Evolutionary conservation across 2,888 invertebrate genomes (phyloP), one percentile per base, ranked within the genome.

Genomic region (Mythimna albipuncta): DNA sequence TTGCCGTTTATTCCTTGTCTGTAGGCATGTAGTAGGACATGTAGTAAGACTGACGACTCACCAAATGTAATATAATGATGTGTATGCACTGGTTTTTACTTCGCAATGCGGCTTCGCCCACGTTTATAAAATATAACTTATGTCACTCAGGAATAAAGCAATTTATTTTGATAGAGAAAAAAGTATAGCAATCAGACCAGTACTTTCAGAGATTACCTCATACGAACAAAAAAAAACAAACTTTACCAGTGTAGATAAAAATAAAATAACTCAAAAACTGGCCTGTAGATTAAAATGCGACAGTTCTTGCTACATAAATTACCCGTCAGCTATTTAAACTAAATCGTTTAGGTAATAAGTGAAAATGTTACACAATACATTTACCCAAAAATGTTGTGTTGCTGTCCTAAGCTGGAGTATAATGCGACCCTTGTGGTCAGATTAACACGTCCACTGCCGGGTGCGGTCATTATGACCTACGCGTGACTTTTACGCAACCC

Each of bases 351-450:
- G 26, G n/a, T 38, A 2, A 59, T 38, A 54, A 47, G 4, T 7
- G 7, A 55, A 55, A 55, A 61, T 61, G 7, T 50, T 19, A 41
- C 19, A 75, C 68, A 54, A 47, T 57, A 54, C 32, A 41, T 41
- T 26, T 50, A 54, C 66, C 67, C 62, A 50, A 79, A 81, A 77
- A 69, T 72, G 75, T 71, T 62, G 62, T 72, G 66, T 64, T 81
- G 58, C 35, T 68, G 58, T 73, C 57, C 71, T 71, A 64, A 80
- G 70, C 72, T n/a, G 35, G 69, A 79, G 69, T 79, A 59, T 59
- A 82, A 82, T 76, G 64, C 64, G 63, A 82, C 82, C 76, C 76
- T 73, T 74, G 83, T 62, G 82, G 80, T 80, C 65, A 83, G 83
- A 82, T 82, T 82, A 82, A 82, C 80, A 83, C 82, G 83, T 82